Evolutionary conservation across 2,797 vertebrate species (phyloP).

Genomic region (Mus caroli): DNA sequence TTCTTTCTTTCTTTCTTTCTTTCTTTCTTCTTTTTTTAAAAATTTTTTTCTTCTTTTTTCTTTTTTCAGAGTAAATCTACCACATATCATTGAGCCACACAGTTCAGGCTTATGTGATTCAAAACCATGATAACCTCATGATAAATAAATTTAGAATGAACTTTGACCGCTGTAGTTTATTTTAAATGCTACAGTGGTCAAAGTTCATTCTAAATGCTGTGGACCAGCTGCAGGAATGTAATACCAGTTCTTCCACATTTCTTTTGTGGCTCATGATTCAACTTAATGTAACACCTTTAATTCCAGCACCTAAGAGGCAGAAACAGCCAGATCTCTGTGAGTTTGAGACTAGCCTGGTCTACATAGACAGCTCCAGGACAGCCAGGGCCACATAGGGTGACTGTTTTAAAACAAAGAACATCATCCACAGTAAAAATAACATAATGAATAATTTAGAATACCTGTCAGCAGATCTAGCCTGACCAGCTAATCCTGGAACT

Average conservation of each 20-base stretch:
- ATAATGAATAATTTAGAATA: background rate
- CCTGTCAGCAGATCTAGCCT: background rate
- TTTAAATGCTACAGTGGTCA: background rate
- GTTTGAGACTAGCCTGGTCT: background rate
- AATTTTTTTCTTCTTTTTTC: too few species aligned
- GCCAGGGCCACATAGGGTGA: background rate
- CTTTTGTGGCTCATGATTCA: background rate
- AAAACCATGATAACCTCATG: background rate
- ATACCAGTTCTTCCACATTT: background rate
- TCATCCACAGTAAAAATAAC: background rate
- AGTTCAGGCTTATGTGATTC: conserved; percentile 45
- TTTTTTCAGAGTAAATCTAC: conserved; percentile 28
- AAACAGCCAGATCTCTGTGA: background rate
- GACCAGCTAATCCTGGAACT: background rate
- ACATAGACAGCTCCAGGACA: background rate
- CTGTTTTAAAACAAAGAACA: background rate
- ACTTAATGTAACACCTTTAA: background rate
- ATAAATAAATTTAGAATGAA: conserved; percentile 36
- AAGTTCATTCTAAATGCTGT: conserved; percentile 22
- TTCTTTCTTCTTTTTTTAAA: too few species aligned
- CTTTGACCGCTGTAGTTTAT: background rate
- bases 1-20: too few species aligned
- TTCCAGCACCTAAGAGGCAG: background rate
- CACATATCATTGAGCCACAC: background rate
- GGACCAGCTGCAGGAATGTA: background rate